A percentile compares a stretch with the other conserved stretches of the same genome.
These are phyloP conservation scores for Conus betulinus DNA, from an alignment of 1,140 invertebrate genomes.

Conservation along the genomic window DNA sequence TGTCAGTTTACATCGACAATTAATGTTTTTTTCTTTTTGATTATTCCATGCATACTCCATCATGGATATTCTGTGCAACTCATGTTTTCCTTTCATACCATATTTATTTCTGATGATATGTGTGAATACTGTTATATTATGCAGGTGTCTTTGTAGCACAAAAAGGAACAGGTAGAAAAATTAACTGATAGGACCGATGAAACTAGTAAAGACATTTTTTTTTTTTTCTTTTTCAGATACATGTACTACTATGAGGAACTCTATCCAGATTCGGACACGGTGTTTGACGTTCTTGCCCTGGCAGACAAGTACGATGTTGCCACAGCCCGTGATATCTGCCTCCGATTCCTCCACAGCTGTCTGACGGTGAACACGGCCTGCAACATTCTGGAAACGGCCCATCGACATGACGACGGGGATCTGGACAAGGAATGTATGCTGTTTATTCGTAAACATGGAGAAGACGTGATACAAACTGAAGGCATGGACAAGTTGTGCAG, in stretches of 20 bases:
- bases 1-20: too few relatives aligned
- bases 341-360: constrained; percentile 33
- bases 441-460: constrained; percentile 40
- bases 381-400: constrained; percentile 35
- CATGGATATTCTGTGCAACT: too few relatives aligned
- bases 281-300: constrained; percentile 36
- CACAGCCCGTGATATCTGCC: constrained; percentile 18
- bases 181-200: not conserved
- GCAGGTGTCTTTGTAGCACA: not conserved
- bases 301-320: constrained; percentile 41
- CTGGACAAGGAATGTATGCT: constrained; percentile 38
- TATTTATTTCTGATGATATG: too few relatives aligned
- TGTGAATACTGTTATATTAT: not conserved
- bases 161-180: not conserved
- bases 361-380: constrained; percentile 44
- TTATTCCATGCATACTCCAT: too few relatives aligned
- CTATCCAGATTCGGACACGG: constrained; percentile 28
- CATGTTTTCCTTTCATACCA: too few relatives aligned
- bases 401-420: constrained; percentile 35
- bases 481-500: constrained; percentile 37
- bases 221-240: constrained; percentile 31
- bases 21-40: too few relatives aligned
- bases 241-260: constrained; percentile 48
- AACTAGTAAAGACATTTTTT: not conserved
- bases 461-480: constrained; percentile 36